Base-by-base conservation (phyloP, 2,888 invertebrate species). In the Nemotelus pantherinus region DNA sequence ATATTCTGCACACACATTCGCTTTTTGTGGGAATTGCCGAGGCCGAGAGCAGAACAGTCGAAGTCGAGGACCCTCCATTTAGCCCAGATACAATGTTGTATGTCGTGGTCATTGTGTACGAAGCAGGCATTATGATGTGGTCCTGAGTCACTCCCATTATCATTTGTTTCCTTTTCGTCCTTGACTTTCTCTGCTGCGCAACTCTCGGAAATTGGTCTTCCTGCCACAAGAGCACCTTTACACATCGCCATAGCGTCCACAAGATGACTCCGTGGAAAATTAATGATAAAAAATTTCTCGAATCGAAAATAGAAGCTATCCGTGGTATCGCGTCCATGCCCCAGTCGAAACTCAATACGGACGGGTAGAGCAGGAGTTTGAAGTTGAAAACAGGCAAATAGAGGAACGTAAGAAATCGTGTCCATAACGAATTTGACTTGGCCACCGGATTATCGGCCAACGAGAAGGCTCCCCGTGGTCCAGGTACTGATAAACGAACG, bases 291-390 rank as follows among this genome's bases (percentile, higher is more conserved):
- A 95, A 85, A 86, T 96, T 96, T 81, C 98, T 90, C 3, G 90
- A 88, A 86, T 99, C 98, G 83, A 91, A 89, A 39, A 95, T 82
- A 47, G 92, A 90, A 68, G 92, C 92, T 82, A 99, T 92, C 79
- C 95, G 90, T 6, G 97, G 96, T 83, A 99, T 92, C 1, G 98
- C 94, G 83, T 97, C 97, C 98, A 99, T 98, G 45, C 98, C 97
- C 99, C 98, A 99, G 88, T 99, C 98, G 88, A 98, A 99, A 87
- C 97, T 97, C 77, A 99, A 89, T 82, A 93, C 92, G 82, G 91
- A 91, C 4, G 98, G 98, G 86, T 93, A 95, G 58, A 98, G 86
- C 79, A 98, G 89, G 83, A 98, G 91, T 86, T 92, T 92, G 83
- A 96, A 93, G 88, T 98, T 98, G 85, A 96, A 93, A 64, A 94